Evolutionary conservation across 2,113 vertebrate genomes (phyloP).

Genomic region (Passer domesticus): DNA sequence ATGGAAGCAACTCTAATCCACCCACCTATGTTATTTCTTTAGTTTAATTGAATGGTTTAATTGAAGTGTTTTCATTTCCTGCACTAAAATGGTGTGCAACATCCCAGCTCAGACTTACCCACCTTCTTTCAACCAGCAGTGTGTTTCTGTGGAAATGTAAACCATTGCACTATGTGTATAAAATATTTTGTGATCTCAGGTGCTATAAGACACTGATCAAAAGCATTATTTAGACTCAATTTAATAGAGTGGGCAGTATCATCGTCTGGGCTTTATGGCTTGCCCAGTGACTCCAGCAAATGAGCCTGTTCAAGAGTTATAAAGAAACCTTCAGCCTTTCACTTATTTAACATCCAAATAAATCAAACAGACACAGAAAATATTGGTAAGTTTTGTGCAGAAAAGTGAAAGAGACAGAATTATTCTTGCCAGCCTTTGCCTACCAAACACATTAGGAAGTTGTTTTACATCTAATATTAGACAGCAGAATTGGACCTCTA

Average conservation of each 20-base stretch:
- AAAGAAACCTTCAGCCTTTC: constrained; percentile 50
- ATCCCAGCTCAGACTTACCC: not conserved
- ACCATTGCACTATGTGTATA: not conserved
- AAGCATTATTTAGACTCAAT: not conserved
- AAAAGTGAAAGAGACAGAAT: constrained; percentile 60
- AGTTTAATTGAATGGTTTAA: constrained; percentile 12
- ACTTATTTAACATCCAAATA: constrained; percentile 64
- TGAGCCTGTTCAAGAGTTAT: not conserved
- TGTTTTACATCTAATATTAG: constrained; percentile 76
- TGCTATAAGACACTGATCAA: not conserved
- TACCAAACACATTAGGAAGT: constrained; percentile 74
- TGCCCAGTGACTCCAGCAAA: not conserved
- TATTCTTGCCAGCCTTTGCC: constrained; percentile 63
- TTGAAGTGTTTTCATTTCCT: constrained; percentile 12
- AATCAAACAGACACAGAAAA: constrained; percentile 68
- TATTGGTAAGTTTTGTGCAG: constrained; percentile 50
- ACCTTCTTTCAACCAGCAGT: not conserved
- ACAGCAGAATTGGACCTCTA: constrained; percentile 74
- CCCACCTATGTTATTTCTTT: not conserved
- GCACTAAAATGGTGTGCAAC: not conserved
- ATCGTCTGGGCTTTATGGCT: not conserved
- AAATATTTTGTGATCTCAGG: not conserved
- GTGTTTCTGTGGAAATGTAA: not conserved
- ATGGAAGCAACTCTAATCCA: not conserved
- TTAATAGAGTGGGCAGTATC: not conserved